Conservation (phyloP, 2,113 vertebrate genomes). For the Prinia subflava region DNA sequence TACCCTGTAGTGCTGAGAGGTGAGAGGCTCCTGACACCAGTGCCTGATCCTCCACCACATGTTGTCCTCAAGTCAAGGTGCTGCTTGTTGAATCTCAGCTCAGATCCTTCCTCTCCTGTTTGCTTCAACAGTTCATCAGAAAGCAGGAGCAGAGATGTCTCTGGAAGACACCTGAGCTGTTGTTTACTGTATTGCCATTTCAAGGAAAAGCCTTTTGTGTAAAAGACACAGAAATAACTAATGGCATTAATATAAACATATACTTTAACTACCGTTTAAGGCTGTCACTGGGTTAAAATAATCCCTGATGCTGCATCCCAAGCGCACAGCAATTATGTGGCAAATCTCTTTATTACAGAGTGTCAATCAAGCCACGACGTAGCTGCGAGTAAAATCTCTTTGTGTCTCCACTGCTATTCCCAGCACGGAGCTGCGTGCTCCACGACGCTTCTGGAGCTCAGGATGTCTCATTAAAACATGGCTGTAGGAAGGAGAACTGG, state of each 20-base stretch:
- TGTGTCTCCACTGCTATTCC: conserved; percentile 6
- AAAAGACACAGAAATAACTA: conserved; percentile 32
- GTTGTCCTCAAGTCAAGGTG: background rate
- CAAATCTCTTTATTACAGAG: conserved; percentile 44
- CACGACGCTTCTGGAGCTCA: background rate
- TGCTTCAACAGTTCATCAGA: background rate
- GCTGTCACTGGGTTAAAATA: conserved; percentile 34
- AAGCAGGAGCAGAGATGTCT: background rate
- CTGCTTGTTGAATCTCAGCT: background rate
- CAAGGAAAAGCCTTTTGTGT: conserved; percentile 7
- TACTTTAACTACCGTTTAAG: conserved; percentile 33
- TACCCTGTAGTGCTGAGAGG: background rate
- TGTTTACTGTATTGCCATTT: background rate
- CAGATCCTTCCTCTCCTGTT: background rate
- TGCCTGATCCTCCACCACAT: background rate
- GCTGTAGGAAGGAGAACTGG: background rate
- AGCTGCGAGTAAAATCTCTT: background rate
- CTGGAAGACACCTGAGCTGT: background rate
- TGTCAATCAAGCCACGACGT: background rate
- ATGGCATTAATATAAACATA: conserved; percentile 30
- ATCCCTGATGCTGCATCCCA: conserved; percentile 10
- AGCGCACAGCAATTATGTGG: conserved; percentile 35
- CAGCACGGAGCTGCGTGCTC: background rate
- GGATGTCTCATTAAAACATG: background rate
- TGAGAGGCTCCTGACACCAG: background rate